Conservation (phyloP, 2,797 vertebrate species). For the Sebastes oblongus region DNA sequence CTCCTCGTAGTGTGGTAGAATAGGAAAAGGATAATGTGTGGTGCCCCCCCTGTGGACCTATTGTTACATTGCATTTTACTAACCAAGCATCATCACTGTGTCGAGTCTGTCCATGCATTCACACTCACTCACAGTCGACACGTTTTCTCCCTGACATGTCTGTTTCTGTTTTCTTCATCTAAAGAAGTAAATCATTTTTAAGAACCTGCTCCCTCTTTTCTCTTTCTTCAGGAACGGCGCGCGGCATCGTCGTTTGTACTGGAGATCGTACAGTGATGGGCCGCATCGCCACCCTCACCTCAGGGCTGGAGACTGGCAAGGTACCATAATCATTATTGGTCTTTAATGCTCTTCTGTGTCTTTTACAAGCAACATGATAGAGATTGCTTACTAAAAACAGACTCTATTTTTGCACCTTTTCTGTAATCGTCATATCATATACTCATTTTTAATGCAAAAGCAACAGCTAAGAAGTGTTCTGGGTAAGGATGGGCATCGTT, state of each 20-base stretch:
- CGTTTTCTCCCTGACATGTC: background rate
- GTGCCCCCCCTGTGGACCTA: constrained; percentile 48
- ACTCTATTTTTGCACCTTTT: background rate
- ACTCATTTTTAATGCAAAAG: background rate
- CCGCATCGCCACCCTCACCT: constrained; percentile 92
- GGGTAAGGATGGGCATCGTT: background rate
- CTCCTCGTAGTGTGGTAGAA: background rate
- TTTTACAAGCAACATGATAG: background rate
- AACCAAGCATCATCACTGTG: background rate
- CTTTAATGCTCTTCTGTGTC: background rate
- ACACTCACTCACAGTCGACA: background rate
- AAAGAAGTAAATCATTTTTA: background rate
- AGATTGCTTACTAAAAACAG: background rate
- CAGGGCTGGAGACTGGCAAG: constrained; percentile 92
- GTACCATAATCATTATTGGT: constrained; percentile 22
- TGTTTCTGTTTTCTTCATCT: background rate
- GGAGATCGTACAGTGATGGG: constrained; percentile 95
- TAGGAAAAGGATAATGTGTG: background rate
- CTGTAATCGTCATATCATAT: background rate
- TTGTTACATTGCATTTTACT: background rate
- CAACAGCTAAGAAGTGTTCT: background rate
- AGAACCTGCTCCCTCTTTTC: background rate
- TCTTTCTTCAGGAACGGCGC: constrained; percentile 85
- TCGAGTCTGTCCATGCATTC: background rate
- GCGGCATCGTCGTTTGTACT: constrained; percentile 90